A percentile compares a stretch with the other conserved stretches of the same genome.
Conservation (phyloP, 2,797 vertebrate genomes). For the Enteromius viviparus region DNA sequence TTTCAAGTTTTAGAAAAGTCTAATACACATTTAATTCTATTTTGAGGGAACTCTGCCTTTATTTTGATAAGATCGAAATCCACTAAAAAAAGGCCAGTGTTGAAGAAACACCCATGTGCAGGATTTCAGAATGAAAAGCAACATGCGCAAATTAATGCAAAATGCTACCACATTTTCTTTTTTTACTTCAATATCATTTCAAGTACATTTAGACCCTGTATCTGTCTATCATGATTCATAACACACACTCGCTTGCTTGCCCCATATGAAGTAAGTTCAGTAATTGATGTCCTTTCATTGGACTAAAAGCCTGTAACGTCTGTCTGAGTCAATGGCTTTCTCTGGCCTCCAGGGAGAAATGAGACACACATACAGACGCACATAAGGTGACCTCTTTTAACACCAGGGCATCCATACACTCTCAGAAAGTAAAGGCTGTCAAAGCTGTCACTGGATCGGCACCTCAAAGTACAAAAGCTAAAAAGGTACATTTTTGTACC, state of each 20-base stretch:
- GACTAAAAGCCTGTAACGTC: conserved; percentile 24
- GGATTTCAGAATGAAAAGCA: background rate
- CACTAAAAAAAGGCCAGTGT: background rate
- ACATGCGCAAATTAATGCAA: background rate
- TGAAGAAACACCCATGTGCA: background rate
- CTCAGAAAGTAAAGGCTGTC: background rate
- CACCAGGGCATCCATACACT: conserved; percentile 3
- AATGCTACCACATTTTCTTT: background rate
- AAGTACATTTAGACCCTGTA: background rate
- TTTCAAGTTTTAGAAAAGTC: background rate
- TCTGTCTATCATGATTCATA: background rate
- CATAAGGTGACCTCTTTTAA: conserved; percentile 29
- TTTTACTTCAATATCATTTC: background rate
- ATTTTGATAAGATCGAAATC: background rate
- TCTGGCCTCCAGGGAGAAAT: conserved; percentile 29
- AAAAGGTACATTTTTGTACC: background rate
- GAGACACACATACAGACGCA: background rate
- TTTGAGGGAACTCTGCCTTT: background rate
- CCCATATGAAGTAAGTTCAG: background rate
- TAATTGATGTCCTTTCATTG: conserved; percentile 30
- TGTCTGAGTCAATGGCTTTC: conserved; percentile 24
- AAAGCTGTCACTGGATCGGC: background rate
- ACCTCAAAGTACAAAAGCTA: background rate
- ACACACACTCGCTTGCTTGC: background rate
- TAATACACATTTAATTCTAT: background rate